phyloP scores from a whole-genome alignment of 37 sponge, comb jelly and placozoan species.

The Lycopodina hypogea region DNA sequence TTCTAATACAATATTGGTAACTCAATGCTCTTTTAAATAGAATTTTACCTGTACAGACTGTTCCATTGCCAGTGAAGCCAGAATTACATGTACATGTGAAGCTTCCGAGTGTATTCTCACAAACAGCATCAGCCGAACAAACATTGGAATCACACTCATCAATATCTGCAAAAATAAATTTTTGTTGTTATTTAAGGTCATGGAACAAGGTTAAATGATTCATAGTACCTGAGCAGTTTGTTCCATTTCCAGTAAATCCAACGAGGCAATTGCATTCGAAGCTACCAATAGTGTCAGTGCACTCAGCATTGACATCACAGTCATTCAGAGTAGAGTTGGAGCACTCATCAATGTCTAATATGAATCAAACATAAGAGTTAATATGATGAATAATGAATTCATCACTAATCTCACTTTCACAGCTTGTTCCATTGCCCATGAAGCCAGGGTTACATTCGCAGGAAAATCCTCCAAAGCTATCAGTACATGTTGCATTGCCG shows the following conservation, averaged over 20 bases:
- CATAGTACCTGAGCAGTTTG: slow-evolving; percentile 9
- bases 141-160: slow-evolving; percentile 38
- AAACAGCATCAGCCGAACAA: slow-evolving; percentile 28
- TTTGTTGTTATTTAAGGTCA: neutral
- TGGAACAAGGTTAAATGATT: neutral
- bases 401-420: slow-evolving; percentile 18
- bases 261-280: slow-evolving; percentile 34
- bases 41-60: slow-evolving; percentile 4
- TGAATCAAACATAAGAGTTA: neutral
- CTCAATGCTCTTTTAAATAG: too few species aligned
- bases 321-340: slow-evolving; percentile 6
- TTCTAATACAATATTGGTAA: too few species aligned
- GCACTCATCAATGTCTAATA: slow-evolving; percentile 56
- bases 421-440: slow-evolving; percentile 28
- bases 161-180: slow-evolving; percentile 33
- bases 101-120: slow-evolving; percentile 56
- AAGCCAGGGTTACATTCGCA: slow-evolving; percentile 44
- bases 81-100: slow-evolving; percentile 37
- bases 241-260: slow-evolving; percentile 48
- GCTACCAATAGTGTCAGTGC: slow-evolving; percentile 37
- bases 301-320: slow-evolving; percentile 28
- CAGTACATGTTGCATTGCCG: slow-evolving; percentile 38
- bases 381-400: neutral
- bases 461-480: slow-evolving; percentile 36
- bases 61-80: slow-evolving; percentile 31